Evolutionary conservation across 2,113 vertebrate genomes (phyloP).

Genomic region (Pteruthius melanotis): DNA sequence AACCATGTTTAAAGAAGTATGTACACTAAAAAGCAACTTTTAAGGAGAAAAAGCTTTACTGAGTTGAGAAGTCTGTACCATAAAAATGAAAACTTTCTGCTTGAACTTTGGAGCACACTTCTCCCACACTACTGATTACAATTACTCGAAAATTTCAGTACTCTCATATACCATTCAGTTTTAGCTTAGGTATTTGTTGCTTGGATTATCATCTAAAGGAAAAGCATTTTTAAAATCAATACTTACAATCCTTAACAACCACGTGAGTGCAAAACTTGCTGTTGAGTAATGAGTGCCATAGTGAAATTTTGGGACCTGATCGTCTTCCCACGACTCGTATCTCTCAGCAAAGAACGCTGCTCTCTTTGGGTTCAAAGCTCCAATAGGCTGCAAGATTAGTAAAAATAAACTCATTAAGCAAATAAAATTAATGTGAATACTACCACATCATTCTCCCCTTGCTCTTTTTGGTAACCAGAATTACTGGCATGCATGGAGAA

Average conservation of each 20-base stretch:
- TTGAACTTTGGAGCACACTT: background rate
- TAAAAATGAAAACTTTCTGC: background rate
- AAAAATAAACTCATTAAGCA: background rate
- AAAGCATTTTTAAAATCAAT: background rate
- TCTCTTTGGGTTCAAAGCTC: conserved; percentile 96
- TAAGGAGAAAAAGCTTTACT: background rate
- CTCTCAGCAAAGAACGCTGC: conserved; percentile 94
- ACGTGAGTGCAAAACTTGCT: conserved; percentile 91
- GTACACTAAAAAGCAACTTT: background rate
- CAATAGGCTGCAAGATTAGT: conserved; percentile 80
- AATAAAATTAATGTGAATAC: background rate
- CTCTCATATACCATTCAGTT: background rate
- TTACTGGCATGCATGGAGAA: background rate
- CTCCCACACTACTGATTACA: background rate
- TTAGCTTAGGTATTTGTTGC: background rate
- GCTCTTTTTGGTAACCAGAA: background rate
- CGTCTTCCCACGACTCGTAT: conserved; percentile 95
- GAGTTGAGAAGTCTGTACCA: background rate
- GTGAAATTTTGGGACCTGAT: conserved; percentile 97
- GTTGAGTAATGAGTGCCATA: conserved; percentile 99
- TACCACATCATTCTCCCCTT: background rate
- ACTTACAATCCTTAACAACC: conserved; percentile 96
- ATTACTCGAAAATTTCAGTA: background rate
- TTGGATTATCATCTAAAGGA: background rate
- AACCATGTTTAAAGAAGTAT: background rate